These are phyloP conservation scores for Spisula subtruncata DNA, from an alignment of 2,888 invertebrate species.

Conservation along the genomic window DNA sequence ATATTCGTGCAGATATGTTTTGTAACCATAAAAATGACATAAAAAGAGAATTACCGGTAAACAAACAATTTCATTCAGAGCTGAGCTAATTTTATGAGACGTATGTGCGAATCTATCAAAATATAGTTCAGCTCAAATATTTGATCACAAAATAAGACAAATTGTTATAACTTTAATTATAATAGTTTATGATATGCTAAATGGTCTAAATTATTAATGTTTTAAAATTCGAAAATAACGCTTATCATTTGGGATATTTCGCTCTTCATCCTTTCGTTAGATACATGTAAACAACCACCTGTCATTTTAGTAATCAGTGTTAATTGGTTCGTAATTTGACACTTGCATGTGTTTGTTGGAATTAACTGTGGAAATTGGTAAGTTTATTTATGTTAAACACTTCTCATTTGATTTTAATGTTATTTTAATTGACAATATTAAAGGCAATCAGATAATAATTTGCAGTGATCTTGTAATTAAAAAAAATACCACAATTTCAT, in stretches of 20 bases:
- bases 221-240: slow-evolving; percentile 21
- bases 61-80: slow-evolving; percentile 1
- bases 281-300: slow-evolving; percentile 57
- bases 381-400: not conserved
- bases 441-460: too few relatives aligned
- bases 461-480: too few relatives aligned
- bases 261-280: slow-evolving; percentile 35
- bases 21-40: not conserved
- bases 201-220: not conserved
- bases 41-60: not conserved
- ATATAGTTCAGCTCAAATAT: too few relatives aligned
- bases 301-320: slow-evolving; percentile 9
- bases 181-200: not conserved
- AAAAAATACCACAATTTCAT: too few relatives aligned
- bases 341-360: not conserved
- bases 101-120: not conserved
- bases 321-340: slow-evolving; percentile 7
- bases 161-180: not conserved
- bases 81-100: not conserved
- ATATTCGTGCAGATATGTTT: not conserved
- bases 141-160: too few relatives aligned
- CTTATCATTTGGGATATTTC: slow-evolving; percentile 15
- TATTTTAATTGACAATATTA: too few relatives aligned
- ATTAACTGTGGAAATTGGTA: not conserved
- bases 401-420: too few relatives aligned